phyloP scores from a whole-genome alignment of 2,113 vertebrate species.

The Chroicocephalus ridibundus region DNA sequence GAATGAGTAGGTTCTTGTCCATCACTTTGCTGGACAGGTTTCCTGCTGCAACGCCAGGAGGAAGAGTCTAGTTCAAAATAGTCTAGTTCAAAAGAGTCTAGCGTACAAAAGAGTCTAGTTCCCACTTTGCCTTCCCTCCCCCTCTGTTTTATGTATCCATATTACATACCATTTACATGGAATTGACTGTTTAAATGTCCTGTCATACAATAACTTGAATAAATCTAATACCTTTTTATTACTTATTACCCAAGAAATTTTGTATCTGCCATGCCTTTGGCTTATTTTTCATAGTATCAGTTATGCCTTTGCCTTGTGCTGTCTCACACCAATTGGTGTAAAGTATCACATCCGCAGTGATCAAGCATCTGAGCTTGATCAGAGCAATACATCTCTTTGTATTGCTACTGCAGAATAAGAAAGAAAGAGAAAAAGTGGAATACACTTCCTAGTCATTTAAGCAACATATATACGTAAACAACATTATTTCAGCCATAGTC shows the following conservation, averaged over 20 bases:
- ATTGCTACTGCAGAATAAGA: neutral
- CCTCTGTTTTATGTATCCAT: neutral
- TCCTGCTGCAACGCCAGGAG: neutral
- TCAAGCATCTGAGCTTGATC: neutral
- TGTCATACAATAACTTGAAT: neutral
- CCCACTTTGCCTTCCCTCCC: neutral
- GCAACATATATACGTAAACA: neutral
- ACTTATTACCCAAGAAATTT: neutral
- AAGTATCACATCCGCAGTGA: accelerated
- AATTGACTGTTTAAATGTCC: neutral
- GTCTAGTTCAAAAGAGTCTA: too few relatives aligned
- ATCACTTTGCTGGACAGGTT: neutral
- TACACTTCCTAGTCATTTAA: neutral
- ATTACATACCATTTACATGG: neutral
- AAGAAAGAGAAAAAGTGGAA: neutral
- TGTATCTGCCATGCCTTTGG: neutral
- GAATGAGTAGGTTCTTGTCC: neutral
- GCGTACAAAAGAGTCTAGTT: neutral
- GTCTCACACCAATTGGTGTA: neutral
- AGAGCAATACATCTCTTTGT: neutral
- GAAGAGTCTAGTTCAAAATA: neutral
- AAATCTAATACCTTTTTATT: neutral
- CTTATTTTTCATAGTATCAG: neutral
- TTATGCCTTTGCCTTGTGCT: neutral
- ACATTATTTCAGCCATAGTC: neutral